These are phyloP conservation scores for Zootermopsis nevadensis DNA, from an alignment of 2,888 invertebrate genomes.

Conservation along the genomic window DNA sequence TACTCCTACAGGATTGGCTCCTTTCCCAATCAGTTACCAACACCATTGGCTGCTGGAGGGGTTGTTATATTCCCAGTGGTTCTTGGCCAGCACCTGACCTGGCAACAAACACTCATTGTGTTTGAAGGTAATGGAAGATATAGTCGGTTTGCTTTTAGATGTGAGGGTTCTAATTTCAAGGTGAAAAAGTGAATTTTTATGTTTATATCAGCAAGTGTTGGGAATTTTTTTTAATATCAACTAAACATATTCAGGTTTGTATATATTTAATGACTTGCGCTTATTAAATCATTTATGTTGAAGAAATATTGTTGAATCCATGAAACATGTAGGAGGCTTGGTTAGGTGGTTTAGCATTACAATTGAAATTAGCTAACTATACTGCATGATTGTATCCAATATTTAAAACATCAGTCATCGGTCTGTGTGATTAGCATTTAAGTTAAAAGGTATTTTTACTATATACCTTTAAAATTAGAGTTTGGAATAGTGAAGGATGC, in stretches of 20 bases:
- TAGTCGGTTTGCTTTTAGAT: background rate
- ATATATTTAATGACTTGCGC: background rate
- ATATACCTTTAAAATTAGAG: no score
- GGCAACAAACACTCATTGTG: background rate
- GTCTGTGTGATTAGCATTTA: no score
- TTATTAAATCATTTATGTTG: no score
- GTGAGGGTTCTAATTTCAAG: background rate
- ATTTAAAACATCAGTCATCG: no score
- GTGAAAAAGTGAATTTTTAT: background rate
- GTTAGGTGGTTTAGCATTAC: no score
- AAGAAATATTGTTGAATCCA: no score
- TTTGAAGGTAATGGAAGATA: conserved; percentile 8
- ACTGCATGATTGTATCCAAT: no score
- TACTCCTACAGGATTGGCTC: conserved; percentile 28
- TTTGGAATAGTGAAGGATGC: no score
- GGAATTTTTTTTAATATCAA: background rate
- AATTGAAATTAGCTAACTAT: no score
- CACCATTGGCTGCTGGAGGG: background rate
- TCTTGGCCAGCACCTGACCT: conserved; percentile 4
- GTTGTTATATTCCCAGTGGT: background rate
- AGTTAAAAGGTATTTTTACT: no score
- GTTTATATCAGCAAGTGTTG: background rate
- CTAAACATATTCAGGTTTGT: background rate
- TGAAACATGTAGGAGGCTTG: no score
- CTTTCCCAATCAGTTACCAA: conserved; percentile 2